These are phyloP conservation scores for Ginglymostoma cirratum DNA, from an alignment of 2,113 vertebrate species.

Conservation along the genomic window DNA sequence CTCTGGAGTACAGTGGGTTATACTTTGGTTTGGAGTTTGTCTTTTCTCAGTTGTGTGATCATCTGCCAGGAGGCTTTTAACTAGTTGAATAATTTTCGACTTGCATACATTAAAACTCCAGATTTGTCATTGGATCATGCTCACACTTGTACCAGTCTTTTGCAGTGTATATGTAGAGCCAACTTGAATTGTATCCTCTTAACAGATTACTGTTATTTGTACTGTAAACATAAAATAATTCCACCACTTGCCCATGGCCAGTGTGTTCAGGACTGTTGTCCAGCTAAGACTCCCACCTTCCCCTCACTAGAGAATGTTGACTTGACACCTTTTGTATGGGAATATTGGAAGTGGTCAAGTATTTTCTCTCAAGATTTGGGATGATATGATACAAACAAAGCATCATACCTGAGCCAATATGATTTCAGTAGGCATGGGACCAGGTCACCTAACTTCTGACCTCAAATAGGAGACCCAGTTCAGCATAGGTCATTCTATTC, in stretches of 20 bases:
- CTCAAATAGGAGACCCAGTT: not conserved
- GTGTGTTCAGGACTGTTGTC: not conserved
- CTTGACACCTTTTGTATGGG: not conserved
- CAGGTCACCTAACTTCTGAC: not conserved
- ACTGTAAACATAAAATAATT: not conserved
- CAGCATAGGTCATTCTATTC: not conserved
- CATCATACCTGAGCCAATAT: not conserved
- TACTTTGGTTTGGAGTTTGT: slow-evolving; percentile 21
- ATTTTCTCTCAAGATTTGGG: not conserved
- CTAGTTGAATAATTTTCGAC: not conserved
- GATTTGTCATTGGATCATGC: not conserved
- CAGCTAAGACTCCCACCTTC: not conserved
- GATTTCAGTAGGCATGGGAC: not conserved
- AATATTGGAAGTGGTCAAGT: not conserved
- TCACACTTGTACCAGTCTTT: not conserved
- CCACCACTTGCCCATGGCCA: not conserved
- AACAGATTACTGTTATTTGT: not conserved
- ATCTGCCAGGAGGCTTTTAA: not conserved
- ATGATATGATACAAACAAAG: not conserved
- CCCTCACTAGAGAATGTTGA: not conserved
- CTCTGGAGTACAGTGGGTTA: not conserved
- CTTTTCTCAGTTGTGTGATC: not conserved
- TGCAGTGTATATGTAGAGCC: not conserved
- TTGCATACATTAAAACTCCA: not conserved
- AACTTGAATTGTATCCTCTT: not conserved